Conservation (phyloP, 2,797 vertebrate species). For the Coracias cyanogaster region DNA sequence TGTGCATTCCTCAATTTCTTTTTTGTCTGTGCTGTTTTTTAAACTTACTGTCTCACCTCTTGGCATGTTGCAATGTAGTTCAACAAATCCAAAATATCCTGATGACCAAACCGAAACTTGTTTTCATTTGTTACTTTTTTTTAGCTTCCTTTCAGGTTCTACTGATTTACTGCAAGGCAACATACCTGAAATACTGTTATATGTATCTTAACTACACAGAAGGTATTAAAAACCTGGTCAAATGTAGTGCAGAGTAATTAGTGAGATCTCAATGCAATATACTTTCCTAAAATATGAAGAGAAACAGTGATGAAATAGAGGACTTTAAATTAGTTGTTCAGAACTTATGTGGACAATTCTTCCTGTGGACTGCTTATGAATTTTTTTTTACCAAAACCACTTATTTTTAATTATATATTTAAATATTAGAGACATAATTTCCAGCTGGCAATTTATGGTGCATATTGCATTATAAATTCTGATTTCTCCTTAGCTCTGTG, state of each 20-base stretch:
- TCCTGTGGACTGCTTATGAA: not conserved
- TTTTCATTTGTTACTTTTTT: not conserved
- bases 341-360: not conserved
- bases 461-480: not conserved
- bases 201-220: conserved; percentile 1
- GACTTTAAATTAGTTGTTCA: not conserved
- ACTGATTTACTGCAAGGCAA: conserved; percentile 37
- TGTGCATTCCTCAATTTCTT: not conserved
- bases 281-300: not conserved
- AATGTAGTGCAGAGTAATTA: conserved; percentile 16
- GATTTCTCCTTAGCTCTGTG: not conserved
- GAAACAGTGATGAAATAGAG: not conserved
- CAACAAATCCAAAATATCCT: not conserved
- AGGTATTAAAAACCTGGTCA: conserved; percentile 14
- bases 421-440: not conserved
- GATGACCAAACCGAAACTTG: not conserved
- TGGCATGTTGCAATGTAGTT: not conserved
- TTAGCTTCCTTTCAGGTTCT: conserved; percentile 4
- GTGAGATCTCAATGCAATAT: conserved; percentile 1
- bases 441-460: not conserved
- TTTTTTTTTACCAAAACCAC: rapidly evolving
- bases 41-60: not conserved
- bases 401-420: not conserved
- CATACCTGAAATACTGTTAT: conserved; percentile 18
- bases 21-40: not conserved